Conservation (phyloP, 2,888 invertebrate species). For the Drosophila phalerata region DNA sequence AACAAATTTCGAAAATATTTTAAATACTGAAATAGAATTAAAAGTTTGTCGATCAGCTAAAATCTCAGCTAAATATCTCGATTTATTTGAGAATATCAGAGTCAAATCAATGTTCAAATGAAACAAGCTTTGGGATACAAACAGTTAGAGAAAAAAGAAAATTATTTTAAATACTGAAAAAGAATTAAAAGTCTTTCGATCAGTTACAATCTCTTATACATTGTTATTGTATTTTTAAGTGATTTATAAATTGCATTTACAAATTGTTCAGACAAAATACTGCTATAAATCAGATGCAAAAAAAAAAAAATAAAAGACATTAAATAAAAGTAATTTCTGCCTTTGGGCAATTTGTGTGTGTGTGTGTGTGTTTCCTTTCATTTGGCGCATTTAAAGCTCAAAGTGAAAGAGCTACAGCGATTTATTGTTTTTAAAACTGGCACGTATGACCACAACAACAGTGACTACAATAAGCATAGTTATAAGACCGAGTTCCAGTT, state of each 20-base stretch:
- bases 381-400: conserved; percentile 17
- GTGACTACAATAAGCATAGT: conserved; percentile 30
- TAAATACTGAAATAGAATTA: no score
- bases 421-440: conserved; percentile 59
- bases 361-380: conserved; percentile 33
- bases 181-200: no score
- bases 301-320: conserved; percentile 44
- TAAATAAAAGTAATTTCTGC: conserved; percentile 58
- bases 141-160: no score
- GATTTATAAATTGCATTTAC: conserved; percentile 24
- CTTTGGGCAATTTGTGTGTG: conserved; percentile 36
- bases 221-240: neutral
- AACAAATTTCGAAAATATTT: no score
- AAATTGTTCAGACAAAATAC: conserved; percentile 44
- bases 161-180: no score
- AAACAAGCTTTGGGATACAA: no score
- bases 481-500: conserved; percentile 42
- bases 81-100: no score
- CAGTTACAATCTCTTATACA: neutral
- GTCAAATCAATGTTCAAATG: no score
- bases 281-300: conserved; percentile 57
- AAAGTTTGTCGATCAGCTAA: neutral
- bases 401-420: conserved; percentile 62
- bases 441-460: conserved; percentile 40
- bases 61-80: no score